Percentiles rank a stretch among this genome's conserved stretches.
Conservation (phyloP, 2,888 invertebrate species). For the Eledona agricola region DNA sequence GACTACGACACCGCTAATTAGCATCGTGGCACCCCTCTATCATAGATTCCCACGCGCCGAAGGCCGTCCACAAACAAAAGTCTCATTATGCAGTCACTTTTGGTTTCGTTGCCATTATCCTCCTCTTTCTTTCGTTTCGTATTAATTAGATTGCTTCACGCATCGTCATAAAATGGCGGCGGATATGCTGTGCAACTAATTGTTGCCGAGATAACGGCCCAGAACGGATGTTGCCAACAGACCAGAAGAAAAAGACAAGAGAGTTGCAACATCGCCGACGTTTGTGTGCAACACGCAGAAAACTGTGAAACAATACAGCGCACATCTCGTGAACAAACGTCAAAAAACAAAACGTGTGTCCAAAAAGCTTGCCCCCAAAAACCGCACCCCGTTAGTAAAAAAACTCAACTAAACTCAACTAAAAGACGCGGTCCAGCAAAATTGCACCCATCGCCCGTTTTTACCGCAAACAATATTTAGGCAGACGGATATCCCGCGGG, state of each 20-base stretch:
- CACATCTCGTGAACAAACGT: slow-evolving; percentile 24
- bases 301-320: slow-evolving; percentile 39
- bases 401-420: neutral
- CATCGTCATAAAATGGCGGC: slow-evolving; percentile 55
- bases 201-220: slow-evolving; percentile 45
- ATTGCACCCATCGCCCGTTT: slow-evolving; percentile 1
- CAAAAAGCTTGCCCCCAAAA: slow-evolving; percentile 26
- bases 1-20: slow-evolving; percentile 55
- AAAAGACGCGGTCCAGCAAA: slow-evolving; percentile 23
- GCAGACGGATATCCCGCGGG: no score
- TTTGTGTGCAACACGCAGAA: slow-evolving; percentile 47
- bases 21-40: slow-evolving; percentile 52
- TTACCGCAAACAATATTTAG: no score
- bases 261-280: slow-evolving; percentile 41
- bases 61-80: slow-evolving; percentile 52
- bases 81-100: slow-evolving; percentile 58
- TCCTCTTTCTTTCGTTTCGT: slow-evolving; percentile 32
- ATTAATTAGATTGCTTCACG: slow-evolving; percentile 58
- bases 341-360: slow-evolving; percentile 17
- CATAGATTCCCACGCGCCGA: slow-evolving; percentile 53
- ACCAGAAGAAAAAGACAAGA: slow-evolving; percentile 38
- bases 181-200: slow-evolving; percentile 52
- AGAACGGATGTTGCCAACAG: slow-evolving; percentile 47
- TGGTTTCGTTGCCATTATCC: slow-evolving; percentile 55
- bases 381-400: slow-evolving; percentile 30